Percentiles rank a stretch among this genome's conserved stretches.
Conservation (phyloP, 1,140 invertebrate genomes). For the Chrysoperla carnea region DNA sequence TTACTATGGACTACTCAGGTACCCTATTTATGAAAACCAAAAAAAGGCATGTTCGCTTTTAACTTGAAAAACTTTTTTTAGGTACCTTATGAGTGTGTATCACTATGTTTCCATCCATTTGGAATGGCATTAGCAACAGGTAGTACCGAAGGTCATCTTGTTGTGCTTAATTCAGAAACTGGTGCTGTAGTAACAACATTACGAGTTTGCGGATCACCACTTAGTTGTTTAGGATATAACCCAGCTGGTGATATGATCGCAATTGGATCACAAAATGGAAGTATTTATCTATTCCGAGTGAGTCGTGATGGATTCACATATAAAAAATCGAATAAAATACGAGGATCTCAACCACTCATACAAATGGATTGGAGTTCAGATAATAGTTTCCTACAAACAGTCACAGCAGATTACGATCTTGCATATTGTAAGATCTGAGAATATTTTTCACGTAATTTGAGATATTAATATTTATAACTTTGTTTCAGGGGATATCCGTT, state of each 20-base stretch:
- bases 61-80: conserved; percentile 14
- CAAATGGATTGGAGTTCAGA: conserved; percentile 86
- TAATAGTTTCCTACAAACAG: conserved; percentile 69
- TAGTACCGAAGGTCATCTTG: conserved; percentile 70
- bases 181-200: conserved; percentile 67
- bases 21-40: background rate
- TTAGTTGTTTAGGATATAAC: conserved; percentile 72
- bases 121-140: conserved; percentile 73
- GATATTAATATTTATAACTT: background rate
- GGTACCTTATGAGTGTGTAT: conserved; percentile 65
- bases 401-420: conserved; percentile 83
- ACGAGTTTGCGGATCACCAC: conserved; percentile 65
- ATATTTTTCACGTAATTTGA: background rate
- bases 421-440: conserved; percentile 55
- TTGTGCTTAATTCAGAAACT: conserved; percentile 67
- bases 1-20: conserved; percentile 79
- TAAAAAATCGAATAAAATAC: conserved; percentile 73
- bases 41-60: background rate
- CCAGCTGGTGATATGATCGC: conserved; percentile 78
- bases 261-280: conserved; percentile 79
- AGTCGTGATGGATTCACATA: conserved; percentile 73
- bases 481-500: conserved; percentile 63
- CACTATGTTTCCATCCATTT: conserved; percentile 72
- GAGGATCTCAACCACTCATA: conserved; percentile 60
- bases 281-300: conserved; percentile 67